phyloP scores from a whole-genome alignment of 2,888 invertebrate genomes.

The Noctua janthina region DNA sequence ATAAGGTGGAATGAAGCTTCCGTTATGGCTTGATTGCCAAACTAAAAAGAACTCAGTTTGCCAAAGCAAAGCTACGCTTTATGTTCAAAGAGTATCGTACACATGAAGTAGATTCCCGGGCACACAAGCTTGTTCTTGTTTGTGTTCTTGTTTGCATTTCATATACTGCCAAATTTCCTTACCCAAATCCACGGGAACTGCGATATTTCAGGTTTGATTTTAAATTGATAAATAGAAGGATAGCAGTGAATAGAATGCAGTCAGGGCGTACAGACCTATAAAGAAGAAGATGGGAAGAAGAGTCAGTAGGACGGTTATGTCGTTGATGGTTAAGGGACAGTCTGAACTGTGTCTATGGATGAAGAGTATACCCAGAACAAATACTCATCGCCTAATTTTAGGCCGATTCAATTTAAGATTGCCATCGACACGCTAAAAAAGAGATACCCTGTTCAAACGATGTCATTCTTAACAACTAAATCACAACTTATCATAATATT shows the following conservation, averaged over 20 bases:
- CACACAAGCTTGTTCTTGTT: too few species aligned
- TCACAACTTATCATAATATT: not conserved
- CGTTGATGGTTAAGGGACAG: not conserved
- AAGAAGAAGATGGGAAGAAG: not conserved
- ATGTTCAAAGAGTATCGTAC: not conserved
- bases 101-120: too few species aligned
- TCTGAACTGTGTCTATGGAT: not conserved
- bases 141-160: not conserved
- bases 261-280: not conserved
- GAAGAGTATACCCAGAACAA: not conserved
- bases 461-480: not conserved
- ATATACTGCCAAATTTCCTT: not conserved
- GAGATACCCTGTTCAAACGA: not conserved
- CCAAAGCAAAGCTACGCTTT: slow-evolving; percentile 12
- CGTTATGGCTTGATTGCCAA: slow-evolving; percentile 9
- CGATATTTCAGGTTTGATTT: not conserved
- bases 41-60: slow-evolving; percentile 1
- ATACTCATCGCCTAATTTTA: not conserved
- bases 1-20: not conserved
- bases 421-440: not conserved
- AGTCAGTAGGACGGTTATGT: not conserved
- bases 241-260: not conserved
- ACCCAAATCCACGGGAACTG: not conserved
- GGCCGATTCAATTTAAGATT: not conserved
- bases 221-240: not conserved